A percentile compares a stretch with the other conserved stretches of the same genome.
phyloP scores from a whole-genome alignment of 2,113 vertebrate species.

The Theristicus caerulescens region DNA sequence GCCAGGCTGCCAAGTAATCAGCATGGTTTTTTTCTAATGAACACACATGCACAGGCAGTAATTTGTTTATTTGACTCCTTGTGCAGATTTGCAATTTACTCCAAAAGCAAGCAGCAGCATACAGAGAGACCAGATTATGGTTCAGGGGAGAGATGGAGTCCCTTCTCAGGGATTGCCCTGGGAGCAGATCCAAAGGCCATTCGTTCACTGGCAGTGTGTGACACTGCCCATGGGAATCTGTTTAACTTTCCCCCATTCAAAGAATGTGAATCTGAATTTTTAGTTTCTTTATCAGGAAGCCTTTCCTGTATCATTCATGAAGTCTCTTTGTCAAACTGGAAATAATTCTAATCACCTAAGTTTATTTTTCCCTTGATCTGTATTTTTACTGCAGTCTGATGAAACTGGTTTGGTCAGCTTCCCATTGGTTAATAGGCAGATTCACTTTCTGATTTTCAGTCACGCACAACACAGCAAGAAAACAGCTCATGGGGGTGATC shows the following conservation, averaged over 20 bases:
- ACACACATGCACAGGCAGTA: not conserved
- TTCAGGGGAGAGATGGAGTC: not conserved
- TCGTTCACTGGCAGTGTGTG: fast-evolving
- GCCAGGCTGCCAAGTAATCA: constrained; percentile 42
- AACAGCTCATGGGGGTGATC: constrained; percentile 31
- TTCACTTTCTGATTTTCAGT: constrained; percentile 52
- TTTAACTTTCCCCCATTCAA: not conserved
- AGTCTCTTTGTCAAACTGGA: not conserved
- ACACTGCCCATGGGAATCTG: not conserved
- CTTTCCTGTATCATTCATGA: not conserved
- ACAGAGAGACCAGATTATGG: not conserved
- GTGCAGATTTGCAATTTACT: not conserved
- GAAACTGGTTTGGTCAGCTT: constrained; percentile 30
- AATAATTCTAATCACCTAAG: constrained; percentile 25
- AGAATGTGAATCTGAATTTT: not conserved
- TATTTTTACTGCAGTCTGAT: not conserved
- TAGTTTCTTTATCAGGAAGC: not conserved
- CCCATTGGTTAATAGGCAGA: constrained; percentile 15
- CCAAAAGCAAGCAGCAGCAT: not conserved
- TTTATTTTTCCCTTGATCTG: constrained; percentile 12
- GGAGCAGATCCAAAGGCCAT: not conserved
- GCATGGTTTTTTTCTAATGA: constrained; percentile 16
- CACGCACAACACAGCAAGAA: constrained; percentile 15
- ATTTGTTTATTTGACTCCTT: constrained; percentile 40
- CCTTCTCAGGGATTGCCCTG: not conserved